These are phyloP conservation scores for Campylomormyrus numenius DNA, from an alignment of 2,113 vertebrate species.

Conservation along the genomic window DNA sequence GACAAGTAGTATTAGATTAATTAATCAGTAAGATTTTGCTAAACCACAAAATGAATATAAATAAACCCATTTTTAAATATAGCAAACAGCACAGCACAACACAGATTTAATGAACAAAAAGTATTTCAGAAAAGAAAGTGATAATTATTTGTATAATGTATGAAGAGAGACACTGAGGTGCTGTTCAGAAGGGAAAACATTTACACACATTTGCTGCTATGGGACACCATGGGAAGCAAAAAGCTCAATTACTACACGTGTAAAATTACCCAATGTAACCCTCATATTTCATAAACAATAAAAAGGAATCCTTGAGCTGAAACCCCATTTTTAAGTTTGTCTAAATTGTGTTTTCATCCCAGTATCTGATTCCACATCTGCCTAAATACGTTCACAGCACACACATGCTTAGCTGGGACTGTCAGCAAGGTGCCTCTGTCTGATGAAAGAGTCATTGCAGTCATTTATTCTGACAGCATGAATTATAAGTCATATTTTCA, in stretches of 20 bases:
- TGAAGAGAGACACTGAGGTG: neutral
- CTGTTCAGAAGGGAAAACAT: neutral
- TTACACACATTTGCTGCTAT: neutral
- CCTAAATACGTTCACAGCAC: neutral
- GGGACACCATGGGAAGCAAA: neutral
- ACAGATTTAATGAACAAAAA: neutral
- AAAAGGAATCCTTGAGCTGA: neutral
- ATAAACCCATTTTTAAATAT: neutral
- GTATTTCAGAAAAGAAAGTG: neutral
- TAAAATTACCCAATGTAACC: neutral
- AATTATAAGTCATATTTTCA: constrained; percentile 49
- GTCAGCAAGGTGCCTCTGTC: constrained; percentile 20
- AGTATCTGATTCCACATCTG: neutral
- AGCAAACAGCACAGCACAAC: neutral
- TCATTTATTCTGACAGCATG: constrained; percentile 59
- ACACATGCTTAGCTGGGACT: constrained; percentile 1
- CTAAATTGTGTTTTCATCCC: neutral
- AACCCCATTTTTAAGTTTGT: neutral
- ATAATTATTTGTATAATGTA: neutral
- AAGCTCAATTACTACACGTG: neutral
- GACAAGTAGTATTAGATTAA: neutral
- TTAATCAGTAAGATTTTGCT: too few relatives aligned
- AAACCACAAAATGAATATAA: neutral
- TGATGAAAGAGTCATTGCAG: constrained; percentile 57
- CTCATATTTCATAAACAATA: neutral